Conservation (phyloP, 2,113 vertebrate genomes). For the Coracopsis vasa region DNA sequence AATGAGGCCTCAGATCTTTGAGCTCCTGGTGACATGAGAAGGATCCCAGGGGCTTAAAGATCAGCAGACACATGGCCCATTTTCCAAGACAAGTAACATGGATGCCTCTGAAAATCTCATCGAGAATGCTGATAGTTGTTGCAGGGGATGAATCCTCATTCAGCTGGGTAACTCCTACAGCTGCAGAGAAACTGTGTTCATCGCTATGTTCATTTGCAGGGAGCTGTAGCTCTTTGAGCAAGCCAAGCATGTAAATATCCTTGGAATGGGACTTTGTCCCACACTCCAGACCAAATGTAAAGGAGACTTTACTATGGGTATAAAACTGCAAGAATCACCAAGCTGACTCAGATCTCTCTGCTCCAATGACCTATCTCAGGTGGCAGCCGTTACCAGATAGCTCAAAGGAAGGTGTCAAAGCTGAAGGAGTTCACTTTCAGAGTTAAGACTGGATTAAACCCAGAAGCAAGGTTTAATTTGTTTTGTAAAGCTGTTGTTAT, state of each 20-base stretch:
- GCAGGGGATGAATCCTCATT: background rate
- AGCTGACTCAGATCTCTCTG: background rate
- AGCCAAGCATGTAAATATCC: background rate
- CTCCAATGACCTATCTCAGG: background rate
- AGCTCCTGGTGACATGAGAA: slow-evolving; percentile 23
- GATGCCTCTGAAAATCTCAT: background rate
- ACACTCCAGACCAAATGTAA: background rate
- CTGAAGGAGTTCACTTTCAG: background rate
- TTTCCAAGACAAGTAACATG: slow-evolving; percentile 1
- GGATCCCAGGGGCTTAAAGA: background rate
- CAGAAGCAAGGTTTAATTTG: background rate
- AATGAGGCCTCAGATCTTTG: slow-evolving; percentile 6
- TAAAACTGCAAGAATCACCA: background rate
- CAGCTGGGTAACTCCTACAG: background rate
- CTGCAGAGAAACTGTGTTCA: background rate
- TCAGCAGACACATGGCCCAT: background rate
- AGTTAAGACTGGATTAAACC: background rate
- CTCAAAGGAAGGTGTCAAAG: background rate
- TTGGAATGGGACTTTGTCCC: background rate
- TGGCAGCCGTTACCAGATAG: background rate
- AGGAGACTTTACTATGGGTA: background rate
- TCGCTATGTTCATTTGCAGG: background rate
- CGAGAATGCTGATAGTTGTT: background rate
- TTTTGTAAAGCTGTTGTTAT: background rate
- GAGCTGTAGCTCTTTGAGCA: background rate